phyloP scores from a whole-genome alignment of 1,140 invertebrate genomes.

The Xylocopa sonorina region DNA sequence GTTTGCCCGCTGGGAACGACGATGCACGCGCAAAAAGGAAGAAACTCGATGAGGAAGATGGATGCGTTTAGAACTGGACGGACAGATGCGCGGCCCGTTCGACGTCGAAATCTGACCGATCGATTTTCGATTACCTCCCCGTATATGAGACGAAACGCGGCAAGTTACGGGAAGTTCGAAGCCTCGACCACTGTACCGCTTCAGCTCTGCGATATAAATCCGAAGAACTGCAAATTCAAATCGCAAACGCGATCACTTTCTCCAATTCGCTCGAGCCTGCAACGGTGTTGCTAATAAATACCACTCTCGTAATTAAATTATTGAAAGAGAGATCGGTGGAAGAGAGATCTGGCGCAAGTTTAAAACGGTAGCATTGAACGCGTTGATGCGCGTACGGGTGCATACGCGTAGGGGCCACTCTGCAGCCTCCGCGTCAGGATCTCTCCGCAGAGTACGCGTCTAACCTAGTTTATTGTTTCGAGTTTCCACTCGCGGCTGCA shows the following conservation, averaged over 20 bases:
- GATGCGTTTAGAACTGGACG: conserved; percentile 20
- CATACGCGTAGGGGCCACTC: conserved; percentile 52
- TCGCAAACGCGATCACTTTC: too few relatives aligned
- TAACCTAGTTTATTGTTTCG: conserved; percentile 36
- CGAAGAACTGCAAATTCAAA: too few relatives aligned
- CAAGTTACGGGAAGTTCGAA: neutral
- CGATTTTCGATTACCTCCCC: conserved; percentile 27
- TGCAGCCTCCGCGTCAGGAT: too few relatives aligned
- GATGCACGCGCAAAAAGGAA: neutral
- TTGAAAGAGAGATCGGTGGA: too few relatives aligned
- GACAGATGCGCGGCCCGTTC: conserved; percentile 1
- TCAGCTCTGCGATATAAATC: too few relatives aligned
- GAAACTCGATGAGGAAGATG: conserved; percentile 15
- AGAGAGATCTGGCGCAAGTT: too few relatives aligned
- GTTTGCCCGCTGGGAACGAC: neutral
- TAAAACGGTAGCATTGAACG: neutral
- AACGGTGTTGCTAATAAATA: too few relatives aligned
- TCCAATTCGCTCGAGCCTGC: too few relatives aligned
- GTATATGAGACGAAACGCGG: too few relatives aligned
- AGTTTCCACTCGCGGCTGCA: neutral
- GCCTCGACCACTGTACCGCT: neutral
- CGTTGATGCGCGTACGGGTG: conserved; percentile 28
- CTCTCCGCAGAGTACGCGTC: neutral
- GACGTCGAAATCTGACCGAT: conserved; percentile 2
- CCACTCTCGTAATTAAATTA: too few relatives aligned